Conservation (phyloP, 2,113 vertebrate species). For the Corythornis cristatus region DNA sequence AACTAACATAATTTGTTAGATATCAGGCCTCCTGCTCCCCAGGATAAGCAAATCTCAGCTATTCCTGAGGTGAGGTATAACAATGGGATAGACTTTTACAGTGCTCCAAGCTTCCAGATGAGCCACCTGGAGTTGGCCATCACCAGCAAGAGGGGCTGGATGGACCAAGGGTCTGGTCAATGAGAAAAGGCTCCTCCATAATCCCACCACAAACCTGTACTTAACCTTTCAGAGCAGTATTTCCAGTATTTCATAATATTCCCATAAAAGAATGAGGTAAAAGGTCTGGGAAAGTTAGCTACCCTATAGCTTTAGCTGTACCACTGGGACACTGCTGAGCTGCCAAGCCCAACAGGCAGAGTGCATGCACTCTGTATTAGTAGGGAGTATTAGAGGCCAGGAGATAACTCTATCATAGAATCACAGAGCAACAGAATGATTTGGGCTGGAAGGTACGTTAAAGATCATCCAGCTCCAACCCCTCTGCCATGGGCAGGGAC, state of each 20-base stretch:
- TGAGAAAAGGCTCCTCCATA: neutral
- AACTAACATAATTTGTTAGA: neutral
- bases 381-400: neutral
- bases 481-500: too few species aligned
- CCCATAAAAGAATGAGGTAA: neutral
- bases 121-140: neutral
- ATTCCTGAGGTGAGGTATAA: neutral
- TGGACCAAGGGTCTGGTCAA: neutral
- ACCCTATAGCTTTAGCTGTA: neutral
- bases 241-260: neutral
- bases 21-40: neutral
- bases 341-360: neutral
- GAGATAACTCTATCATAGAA: neutral
- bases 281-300: neutral
- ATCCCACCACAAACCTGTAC: neutral
- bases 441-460: too few species aligned
- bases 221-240: neutral
- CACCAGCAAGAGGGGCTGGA: neutral
- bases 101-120: neutral
- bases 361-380: too few species aligned
- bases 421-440: too few species aligned
- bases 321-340: neutral
- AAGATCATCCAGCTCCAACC: too few species aligned
- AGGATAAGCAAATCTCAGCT: neutral
- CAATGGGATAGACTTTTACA: neutral